These are phyloP conservation scores for Caenorhabditis elegans DNA, from an alignment of 1,140 invertebrate species.

Conservation along the genomic window WBcel235 BX284606.5:3257001-3257500, in stretches of 20 bases:
- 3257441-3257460: conserved; percentile 67
- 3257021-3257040: not conserved
- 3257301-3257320: not conserved
- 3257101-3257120: not conserved
- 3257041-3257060: not conserved
- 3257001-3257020: conserved; percentile 19
- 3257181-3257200: not conserved
- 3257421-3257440: not conserved
- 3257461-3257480: conserved; percentile 46
- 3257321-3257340: not conserved
- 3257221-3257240: not conserved
- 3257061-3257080: not conserved
- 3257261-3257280: not conserved
- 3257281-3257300: not conserved
- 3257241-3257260: not conserved
- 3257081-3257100: not conserved
- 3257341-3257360: not conserved
- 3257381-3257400: not conserved
- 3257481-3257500: conserved; percentile 61
- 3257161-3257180: too few relatives aligned
- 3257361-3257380: not conserved
- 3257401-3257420: not conserved
- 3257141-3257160: too few relatives aligned
- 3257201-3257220: not conserved
- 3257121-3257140: not conserved